Evolutionary conservation across 2,113 vertebrate species (phyloP).

Genomic region (Sapajus apella): DNA sequence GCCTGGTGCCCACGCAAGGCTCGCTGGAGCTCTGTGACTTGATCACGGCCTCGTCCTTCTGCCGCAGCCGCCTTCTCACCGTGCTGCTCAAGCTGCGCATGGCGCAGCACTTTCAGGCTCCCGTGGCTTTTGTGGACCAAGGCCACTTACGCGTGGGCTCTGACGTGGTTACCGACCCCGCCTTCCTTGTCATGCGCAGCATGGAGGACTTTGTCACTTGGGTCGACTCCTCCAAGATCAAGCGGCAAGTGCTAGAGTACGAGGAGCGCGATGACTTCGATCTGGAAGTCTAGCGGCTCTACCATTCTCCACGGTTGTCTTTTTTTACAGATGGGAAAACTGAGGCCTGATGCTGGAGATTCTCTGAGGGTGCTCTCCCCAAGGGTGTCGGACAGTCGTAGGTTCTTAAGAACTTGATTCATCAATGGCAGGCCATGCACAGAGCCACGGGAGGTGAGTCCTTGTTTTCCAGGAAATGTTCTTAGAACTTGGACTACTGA

Average conservation of each 20-base stretch:
- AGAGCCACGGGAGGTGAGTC: not conserved
- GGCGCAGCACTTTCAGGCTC: slow-evolving; percentile 95
- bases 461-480: not conserved
- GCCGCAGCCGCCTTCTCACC: slow-evolving; percentile 92
- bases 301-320: no score
- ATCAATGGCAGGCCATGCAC: not conserved
- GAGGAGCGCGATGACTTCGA: slow-evolving; percentile 91
- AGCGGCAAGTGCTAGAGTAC: slow-evolving; percentile 95
- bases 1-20: slow-evolving; percentile 87
- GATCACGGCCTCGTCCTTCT: slow-evolving; percentile 93
- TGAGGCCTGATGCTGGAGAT: not conserved
- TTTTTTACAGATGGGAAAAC: not conserved
- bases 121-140: slow-evolving; percentile 95
- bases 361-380: not conserved
- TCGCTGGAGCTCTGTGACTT: slow-evolving; percentile 91
- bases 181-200: slow-evolving; percentile 90
- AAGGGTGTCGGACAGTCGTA: not conserved
- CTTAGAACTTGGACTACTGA: not conserved
- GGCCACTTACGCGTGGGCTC: slow-evolving; percentile 96
- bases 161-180: slow-evolving; percentile 96
- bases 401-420: not conserved
- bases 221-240: slow-evolving; percentile 96
- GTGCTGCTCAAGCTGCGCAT: slow-evolving; percentile 93
- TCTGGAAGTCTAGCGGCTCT: slow-evolving; percentile 74
- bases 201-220: slow-evolving; percentile 98